Conservation (phyloP, 1,140 invertebrate genomes). For the Meloidogyne floridensis region DNA sequence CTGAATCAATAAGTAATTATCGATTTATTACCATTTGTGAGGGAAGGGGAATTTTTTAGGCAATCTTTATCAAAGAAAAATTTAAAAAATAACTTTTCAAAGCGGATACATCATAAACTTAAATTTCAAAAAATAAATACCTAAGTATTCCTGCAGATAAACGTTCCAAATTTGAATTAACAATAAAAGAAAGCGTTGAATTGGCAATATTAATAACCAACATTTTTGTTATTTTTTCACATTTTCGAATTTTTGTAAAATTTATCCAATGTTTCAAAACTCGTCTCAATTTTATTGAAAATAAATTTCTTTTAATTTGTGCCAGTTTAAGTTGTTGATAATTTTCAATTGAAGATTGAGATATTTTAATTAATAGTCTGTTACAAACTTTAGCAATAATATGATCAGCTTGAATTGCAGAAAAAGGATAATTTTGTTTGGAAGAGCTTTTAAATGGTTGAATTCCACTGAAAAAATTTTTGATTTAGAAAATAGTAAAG, state of each 20-base stretch:
- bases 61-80: too few relatives aligned
- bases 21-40: too few relatives aligned
- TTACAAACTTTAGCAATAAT: not conserved
- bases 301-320: not conserved
- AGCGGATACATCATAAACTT: too few relatives aligned
- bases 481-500: not conserved
- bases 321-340: not conserved
- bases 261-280: not conserved
- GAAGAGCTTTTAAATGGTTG: slow-evolving; percentile 7
- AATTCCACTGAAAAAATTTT: not conserved
- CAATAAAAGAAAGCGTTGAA: not conserved
- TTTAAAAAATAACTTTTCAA: too few relatives aligned
- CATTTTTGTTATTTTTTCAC: not conserved
- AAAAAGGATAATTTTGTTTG: not conserved
- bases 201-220: not conserved
- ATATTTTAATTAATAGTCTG: not conserved
- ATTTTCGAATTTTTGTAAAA: not conserved
- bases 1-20: too few relatives aligned
- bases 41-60: too few relatives aligned
- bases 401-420: not conserved
- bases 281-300: not conserved
- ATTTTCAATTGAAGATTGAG: not conserved
- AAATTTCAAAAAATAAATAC: not conserved
- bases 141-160: not conserved
- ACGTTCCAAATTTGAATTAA: not conserved